A percentile compares a stretch with the other conserved stretches of the same genome.
These are phyloP conservation scores for Scarus forsteni DNA, from an alignment of 2,797 vertebrate species.

Conservation along the genomic window DNA sequence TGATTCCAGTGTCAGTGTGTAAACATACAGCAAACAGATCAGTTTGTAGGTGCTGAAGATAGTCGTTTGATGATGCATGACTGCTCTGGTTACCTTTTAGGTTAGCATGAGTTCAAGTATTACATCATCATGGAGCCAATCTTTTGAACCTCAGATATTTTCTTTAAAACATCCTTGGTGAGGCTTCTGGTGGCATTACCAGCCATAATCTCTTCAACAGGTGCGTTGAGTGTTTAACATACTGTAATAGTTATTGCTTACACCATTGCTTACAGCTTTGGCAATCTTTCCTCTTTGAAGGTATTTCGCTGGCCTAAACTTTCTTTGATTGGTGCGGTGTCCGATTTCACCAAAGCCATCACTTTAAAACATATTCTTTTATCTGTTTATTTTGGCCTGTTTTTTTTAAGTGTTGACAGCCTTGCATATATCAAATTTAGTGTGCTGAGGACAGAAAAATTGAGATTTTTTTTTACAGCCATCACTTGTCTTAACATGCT, in stretches of 20 bases:
- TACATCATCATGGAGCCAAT: background rate
- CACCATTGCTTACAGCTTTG: background rate
- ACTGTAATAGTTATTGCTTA: background rate
- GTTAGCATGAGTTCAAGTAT: constrained; percentile 7
- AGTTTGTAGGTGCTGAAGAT: constrained; percentile 4
- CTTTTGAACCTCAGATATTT: constrained; percentile 5
- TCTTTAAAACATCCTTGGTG: constrained; percentile 3
- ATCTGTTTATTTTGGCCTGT: background rate
- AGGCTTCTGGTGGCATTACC: constrained; percentile 1
- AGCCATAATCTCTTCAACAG: background rate
- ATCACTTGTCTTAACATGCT: background rate
- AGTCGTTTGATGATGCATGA: background rate
- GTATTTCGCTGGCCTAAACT: constrained; percentile 10
- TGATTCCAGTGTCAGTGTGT: background rate
- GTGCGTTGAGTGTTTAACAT: background rate
- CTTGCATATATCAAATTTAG: background rate
- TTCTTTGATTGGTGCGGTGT: background rate
- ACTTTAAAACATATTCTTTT: background rate
- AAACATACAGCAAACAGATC: constrained; percentile 9
- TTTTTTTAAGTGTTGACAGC: background rate
- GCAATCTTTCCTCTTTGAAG: background rate
- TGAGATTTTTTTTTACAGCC: background rate
- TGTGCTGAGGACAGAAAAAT: background rate
- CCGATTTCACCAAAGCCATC: background rate
- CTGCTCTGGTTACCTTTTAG: constrained; percentile 3